A percentile compares a stretch with the other conserved stretches of the same genome.
Evolutionary conservation across 2,888 invertebrate species (phyloP).

Genomic region (Sericinus montela): DNA sequence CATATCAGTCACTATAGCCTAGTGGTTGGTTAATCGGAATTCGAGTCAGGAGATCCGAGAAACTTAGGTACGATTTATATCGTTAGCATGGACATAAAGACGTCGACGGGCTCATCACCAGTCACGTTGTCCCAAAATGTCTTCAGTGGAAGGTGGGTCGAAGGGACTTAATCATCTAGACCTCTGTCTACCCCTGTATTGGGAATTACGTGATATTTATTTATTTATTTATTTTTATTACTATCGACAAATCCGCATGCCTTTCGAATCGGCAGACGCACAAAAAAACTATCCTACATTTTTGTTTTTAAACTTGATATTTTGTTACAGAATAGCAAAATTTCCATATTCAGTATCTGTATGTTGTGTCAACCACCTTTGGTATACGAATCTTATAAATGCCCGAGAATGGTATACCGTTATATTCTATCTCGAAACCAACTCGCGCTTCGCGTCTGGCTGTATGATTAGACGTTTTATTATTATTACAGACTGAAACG

Average conservation of each 20-base stretch:
- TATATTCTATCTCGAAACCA: constrained; percentile 8
- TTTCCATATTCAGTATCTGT: constrained; percentile 2
- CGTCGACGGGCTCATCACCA: too few relatives aligned
- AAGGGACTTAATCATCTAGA: too few relatives aligned
- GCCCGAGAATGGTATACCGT: constrained; percentile 10
- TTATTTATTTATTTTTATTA: too few relatives aligned
- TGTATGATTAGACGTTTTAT: neutral
- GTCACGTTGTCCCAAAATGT: too few relatives aligned
- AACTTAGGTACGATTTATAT: too few relatives aligned
- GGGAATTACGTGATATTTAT: too few relatives aligned
- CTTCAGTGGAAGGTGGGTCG: too few relatives aligned
- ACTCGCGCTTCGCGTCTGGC: neutral
- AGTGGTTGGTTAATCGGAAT: too few relatives aligned
- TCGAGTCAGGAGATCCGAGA: too few relatives aligned
- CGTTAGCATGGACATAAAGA: too few relatives aligned
- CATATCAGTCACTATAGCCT: too few relatives aligned
- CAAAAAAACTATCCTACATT: neutral
- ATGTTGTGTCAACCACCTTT: constrained; percentile 10
- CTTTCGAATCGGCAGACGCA: neutral
- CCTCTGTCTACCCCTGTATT: too few relatives aligned
- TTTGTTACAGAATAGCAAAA: neutral
- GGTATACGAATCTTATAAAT: neutral
- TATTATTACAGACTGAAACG: neutral
- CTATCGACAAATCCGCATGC: neutral
- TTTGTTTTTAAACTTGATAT: neutral